Evolutionary conservation across 2,888 invertebrate species (phyloP).

Genomic region (Apamea epomidion): DNA sequence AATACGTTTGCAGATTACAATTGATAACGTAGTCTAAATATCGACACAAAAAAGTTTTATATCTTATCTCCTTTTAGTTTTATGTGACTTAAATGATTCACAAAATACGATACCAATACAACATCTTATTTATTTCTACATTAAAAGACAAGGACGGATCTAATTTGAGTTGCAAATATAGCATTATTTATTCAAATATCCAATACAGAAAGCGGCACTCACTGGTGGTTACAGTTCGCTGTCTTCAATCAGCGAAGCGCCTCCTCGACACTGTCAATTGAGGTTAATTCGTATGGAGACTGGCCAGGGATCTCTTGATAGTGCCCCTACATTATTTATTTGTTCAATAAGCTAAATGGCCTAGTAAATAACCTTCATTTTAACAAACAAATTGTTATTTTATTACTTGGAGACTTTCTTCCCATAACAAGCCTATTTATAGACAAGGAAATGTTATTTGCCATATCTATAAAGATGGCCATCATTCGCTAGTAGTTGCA

Average conservation of each 20-base stretch:
- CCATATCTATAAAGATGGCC: conserved; percentile 39
- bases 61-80: conserved; percentile 61
- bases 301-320: conserved; percentile 86
- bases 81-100: conserved; percentile 50
- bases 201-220: conserved; percentile 76
- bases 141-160: conserved; percentile 12
- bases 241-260: conserved; percentile 89
- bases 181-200: conserved; percentile 77
- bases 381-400: conserved; percentile 74
- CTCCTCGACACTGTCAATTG: conserved; percentile 89
- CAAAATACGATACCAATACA: conserved; percentile 32
- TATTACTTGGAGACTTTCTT: conserved; percentile 65
- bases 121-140: conserved; percentile 29
- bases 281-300: conserved; percentile 89
- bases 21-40: conserved; percentile 65
- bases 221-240: conserved; percentile 80
- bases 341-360: conserved; percentile 87
- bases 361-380: conserved; percentile 77
- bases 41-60: conserved; percentile 55
- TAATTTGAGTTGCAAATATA: conserved; percentile 58
- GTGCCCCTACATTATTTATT: conserved; percentile 87
- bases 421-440: conserved; percentile 41
- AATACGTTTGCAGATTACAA: conserved; percentile 55
- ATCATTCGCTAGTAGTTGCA: conserved; percentile 57
- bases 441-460: conserved; percentile 48